Evolutionary conservation across 2,797 vertebrate genomes (phyloP).

Genomic region (Sebastes elongatus): DNA sequence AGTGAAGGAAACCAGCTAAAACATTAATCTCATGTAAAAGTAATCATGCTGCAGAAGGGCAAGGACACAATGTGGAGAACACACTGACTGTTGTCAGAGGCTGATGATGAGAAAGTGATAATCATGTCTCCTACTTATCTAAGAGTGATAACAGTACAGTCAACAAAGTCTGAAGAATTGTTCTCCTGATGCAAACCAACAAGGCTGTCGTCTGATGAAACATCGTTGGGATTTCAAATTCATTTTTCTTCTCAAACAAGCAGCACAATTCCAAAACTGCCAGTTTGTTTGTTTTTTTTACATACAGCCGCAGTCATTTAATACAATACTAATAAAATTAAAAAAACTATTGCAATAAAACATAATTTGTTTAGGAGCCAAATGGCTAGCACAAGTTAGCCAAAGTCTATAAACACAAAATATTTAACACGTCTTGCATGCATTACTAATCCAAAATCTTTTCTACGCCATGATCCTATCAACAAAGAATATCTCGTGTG

Average conservation of each 20-base stretch:
- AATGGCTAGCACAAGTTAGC: not conserved
- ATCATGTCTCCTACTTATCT: slow-evolving; percentile 19
- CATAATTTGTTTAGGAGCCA: slow-evolving; percentile 1
- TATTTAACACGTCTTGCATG: slow-evolving; percentile 51
- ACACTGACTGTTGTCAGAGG: not conserved
- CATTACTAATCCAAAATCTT: slow-evolving; percentile 31
- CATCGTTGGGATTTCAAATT: not conserved
- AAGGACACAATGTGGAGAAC: slow-evolving; percentile 7
- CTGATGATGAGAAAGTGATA: not conserved
- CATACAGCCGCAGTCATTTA: not conserved
- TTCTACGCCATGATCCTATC: slow-evolving; percentile 11
- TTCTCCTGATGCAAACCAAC: not conserved
- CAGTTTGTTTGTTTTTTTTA: not conserved
- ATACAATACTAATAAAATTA: slow-evolving; percentile 19
- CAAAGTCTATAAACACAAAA: slow-evolving; percentile 19
- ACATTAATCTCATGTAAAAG: not conserved
- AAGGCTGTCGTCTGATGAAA: slow-evolving; percentile 13
- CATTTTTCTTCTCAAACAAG: not conserved
- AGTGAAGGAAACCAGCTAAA: not conserved
- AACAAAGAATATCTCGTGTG: slow-evolving; percentile 33
- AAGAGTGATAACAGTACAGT: not conserved
- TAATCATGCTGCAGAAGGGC: not conserved
- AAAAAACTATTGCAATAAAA: slow-evolving; percentile 34
- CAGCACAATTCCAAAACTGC: not conserved
- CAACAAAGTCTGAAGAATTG: not conserved